These are phyloP conservation scores for Acrobasis suavella DNA, from an alignment of 2,888 invertebrate genomes.

Conservation along the genomic window DNA sequence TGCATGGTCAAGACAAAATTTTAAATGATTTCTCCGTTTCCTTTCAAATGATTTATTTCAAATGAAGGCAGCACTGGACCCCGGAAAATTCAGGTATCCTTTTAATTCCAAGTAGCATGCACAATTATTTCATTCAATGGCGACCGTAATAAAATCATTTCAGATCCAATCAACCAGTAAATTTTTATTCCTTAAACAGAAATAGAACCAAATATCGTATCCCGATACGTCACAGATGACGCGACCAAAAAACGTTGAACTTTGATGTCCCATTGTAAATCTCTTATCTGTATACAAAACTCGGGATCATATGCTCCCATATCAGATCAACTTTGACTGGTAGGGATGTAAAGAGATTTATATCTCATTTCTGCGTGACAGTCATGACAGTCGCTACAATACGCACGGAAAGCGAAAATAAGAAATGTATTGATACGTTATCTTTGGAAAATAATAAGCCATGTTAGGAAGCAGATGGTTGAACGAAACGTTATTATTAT, in stretches of 20 bases:
- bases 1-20: too few species aligned
- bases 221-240: constrained; percentile 29
- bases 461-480: constrained; percentile 7
- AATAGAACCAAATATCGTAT: constrained; percentile 30
- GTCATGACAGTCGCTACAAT: constrained; percentile 36
- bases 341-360: constrained; percentile 37
- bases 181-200: constrained; percentile 27
- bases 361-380: constrained; percentile 41
- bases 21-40: too few species aligned
- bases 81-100: too few species aligned
- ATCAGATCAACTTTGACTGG: constrained; percentile 29
- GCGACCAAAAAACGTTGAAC: constrained; percentile 27
- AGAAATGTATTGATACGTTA: constrained; percentile 35
- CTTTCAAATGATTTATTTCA: too few species aligned
- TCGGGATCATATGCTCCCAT: not conserved
- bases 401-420: constrained; percentile 33
- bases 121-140: too few species aligned
- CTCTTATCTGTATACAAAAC: constrained; percentile 13
- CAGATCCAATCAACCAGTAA: constrained; percentile 26
- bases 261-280: constrained; percentile 27
- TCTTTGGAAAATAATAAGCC: constrained; percentile 21
- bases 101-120: too few species aligned
- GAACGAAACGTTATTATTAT: constrained; percentile 11
- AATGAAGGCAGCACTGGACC: too few species aligned
- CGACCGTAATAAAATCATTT: not conserved